Conservation (phyloP, 1,140 invertebrate species). For the Batillaria attramentaria region DNA sequence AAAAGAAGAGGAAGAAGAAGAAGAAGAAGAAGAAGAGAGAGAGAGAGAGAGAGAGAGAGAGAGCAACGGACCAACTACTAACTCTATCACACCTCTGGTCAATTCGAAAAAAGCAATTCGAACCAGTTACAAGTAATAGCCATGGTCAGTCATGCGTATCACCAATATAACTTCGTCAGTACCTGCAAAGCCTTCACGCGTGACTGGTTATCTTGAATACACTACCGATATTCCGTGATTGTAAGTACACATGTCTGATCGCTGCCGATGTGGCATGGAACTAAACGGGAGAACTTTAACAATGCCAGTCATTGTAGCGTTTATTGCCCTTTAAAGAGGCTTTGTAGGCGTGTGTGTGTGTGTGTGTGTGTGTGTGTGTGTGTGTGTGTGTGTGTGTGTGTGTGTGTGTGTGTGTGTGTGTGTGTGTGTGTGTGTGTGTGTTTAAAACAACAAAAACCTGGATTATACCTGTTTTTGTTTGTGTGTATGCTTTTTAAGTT, state of each 20-base stretch:
- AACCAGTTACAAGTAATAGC: not conserved
- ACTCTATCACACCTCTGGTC: not conserved
- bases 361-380: conserved; percentile 2
- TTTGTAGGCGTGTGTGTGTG: not conserved
- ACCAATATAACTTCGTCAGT: not conserved
- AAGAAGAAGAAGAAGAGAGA: no score
- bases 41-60: no score
- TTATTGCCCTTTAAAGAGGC: not conserved
- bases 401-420: not conserved
- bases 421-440: conserved; percentile 2
- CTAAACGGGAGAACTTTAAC: no score
- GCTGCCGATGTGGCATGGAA: no score
- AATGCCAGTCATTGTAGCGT: not conserved
- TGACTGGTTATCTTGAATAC: no score
- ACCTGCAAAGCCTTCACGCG: no score
- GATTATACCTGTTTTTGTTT: not conserved
- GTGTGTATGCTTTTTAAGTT: no score
- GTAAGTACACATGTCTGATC: not conserved
- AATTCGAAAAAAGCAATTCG: not conserved
- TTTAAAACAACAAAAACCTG: not conserved
- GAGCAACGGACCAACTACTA: not conserved
- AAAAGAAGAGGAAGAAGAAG: no score
- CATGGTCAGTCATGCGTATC: not conserved
- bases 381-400: not conserved
- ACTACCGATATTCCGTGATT: no score